Base-by-base conservation (phyloP, 2,113 vertebrate genomes). In the Astur gentilis region DNA sequence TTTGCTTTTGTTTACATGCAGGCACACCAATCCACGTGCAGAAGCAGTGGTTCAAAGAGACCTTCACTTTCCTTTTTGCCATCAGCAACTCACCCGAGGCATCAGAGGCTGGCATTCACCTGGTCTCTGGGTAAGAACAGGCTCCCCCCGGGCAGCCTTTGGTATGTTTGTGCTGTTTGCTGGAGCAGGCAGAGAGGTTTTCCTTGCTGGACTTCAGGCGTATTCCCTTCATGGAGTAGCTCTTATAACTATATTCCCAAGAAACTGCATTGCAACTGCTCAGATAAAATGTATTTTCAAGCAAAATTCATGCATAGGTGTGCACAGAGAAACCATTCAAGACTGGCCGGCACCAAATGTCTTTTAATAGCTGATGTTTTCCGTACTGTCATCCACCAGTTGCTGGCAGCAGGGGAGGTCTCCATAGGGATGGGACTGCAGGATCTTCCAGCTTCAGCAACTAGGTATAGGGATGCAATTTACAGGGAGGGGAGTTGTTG, bases 101-200 rank as follows among this genome's bases (percentile, higher is more conserved):
- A 1, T 89, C 98, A 12, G 98, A 98, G 6, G 98, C 99, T 25
- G 99, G 99, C 57, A 97, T 99, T 45, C 94, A 98, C 54, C 96
- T 99, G 72, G 97, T 98, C 52, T 99, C 99, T 45, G 99, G 99
- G 99, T 99, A 98, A 98, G 97, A 76, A 54, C 14, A 10, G 29
- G 62, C 22, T n/a, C 49, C 14, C 2, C 2, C 2, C 0, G 29
- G n/a, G 36, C 70, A 72, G 42, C 16, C 21, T 89, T 80, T 38
- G 17, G 21, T 69, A 32, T 25, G 6, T 11, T 2, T 72, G 17
- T 52, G 14, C 76, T 26, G 4, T 34, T 36, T 45, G 58, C 61
- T 72, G 66, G 40, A 72, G 34, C 40, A 83, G 52, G 13, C 58
- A 80, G 34, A 52, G 54, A 16, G 16, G 16, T 57, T 80, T 67